phyloP scores from a whole-genome alignment of 2,888 invertebrate species.

The Serrognathus titanus region DNA sequence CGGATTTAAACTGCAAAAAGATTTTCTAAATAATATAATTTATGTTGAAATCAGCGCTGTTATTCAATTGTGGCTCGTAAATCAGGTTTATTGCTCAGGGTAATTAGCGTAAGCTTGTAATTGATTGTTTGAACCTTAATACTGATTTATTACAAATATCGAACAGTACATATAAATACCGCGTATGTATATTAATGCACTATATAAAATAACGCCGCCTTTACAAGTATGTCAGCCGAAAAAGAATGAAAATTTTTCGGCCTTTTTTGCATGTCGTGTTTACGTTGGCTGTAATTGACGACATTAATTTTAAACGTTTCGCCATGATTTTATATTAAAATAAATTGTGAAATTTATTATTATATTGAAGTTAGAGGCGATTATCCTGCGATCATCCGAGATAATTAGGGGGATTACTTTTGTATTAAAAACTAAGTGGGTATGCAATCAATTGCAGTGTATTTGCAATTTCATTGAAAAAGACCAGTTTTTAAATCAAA shows the following conservation, averaged over 20 bases:
- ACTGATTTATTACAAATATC: slow-evolving; percentile 39
- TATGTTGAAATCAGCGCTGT: slow-evolving; percentile 35
- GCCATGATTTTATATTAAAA: background rate
- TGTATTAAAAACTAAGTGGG: no score
- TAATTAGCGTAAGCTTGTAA: slow-evolving; percentile 44
- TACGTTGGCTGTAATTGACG: slow-evolving; percentile 3
- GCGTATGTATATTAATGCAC: slow-evolving; percentile 8
- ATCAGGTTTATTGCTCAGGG: slow-evolving; percentile 40
- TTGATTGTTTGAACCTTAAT: slow-evolving; percentile 40
- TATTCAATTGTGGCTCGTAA: slow-evolving; percentile 41
- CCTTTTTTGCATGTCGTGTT: background rate
- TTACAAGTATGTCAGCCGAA: background rate
- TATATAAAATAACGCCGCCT: slow-evolving; percentile 8
- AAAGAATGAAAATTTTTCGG: background rate
- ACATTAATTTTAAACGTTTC: slow-evolving; percentile 1
- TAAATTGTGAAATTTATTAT: slow-evolving; percentile 6
- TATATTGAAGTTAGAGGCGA: background rate
- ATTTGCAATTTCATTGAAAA: no score
- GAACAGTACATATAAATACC: slow-evolving; percentile 17
- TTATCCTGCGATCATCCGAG: background rate
- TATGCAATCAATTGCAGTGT: no score
- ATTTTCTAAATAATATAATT: slow-evolving; percentile 33
- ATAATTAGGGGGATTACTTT: background rate
- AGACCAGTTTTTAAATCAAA: no score
- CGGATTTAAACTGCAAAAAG: slow-evolving; percentile 32